Conservation (phyloP, 64 coral and sea anemone species). For the Anthopleura sola region DNA sequence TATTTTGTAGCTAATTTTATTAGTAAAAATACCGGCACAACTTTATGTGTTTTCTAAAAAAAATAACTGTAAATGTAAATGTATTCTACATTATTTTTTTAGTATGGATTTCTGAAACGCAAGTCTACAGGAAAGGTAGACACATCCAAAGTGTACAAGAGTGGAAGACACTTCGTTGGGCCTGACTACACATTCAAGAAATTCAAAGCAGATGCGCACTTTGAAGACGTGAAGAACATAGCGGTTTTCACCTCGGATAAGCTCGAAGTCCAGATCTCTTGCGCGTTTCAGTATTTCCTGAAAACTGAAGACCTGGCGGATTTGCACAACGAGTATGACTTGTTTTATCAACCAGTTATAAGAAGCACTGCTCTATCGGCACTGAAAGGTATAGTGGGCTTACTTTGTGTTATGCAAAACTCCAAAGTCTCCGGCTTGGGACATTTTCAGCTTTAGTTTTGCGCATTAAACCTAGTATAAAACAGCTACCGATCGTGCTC, state of each 20-base stretch:
- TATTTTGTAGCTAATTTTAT: no score
- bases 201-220: constrained; percentile 44
- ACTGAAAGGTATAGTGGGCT: constrained; percentile 17
- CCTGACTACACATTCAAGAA: constrained; percentile 60
- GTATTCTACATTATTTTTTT: no score
- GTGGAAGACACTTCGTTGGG: constrained; percentile 44
- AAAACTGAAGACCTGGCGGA: constrained; percentile 47
- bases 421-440: no score
- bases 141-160: constrained; percentile 21
- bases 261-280: constrained; percentile 34
- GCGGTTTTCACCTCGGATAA: constrained; percentile 39
- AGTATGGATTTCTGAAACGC: constrained; percentile 50
- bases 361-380: constrained; percentile 37
- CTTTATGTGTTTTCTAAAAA: no score
- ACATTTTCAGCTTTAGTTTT: no score
- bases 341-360: constrained; percentile 55
- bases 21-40: no score
- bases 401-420: no score
- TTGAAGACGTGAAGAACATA: constrained; percentile 25
- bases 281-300: constrained; percentile 49
- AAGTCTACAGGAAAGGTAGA: constrained; percentile 55
- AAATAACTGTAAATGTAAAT: no score
- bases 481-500: no score
- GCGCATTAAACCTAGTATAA: no score
- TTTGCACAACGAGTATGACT: constrained; percentile 51